phyloP scores from a whole-genome alignment of 2,113 vertebrate species.

The Phaethon lepturus region DNA sequence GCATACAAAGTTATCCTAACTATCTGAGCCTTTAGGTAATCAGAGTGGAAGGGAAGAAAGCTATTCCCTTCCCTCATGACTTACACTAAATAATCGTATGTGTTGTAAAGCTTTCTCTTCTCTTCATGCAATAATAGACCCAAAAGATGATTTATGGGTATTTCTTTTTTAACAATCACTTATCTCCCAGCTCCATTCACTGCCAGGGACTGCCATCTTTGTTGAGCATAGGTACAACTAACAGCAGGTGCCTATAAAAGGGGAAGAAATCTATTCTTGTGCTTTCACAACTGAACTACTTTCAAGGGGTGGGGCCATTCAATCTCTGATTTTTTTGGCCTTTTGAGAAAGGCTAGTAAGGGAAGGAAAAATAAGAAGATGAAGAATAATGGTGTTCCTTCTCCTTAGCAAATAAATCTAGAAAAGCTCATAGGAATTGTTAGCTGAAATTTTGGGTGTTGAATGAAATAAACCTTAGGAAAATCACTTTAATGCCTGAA shows the following conservation, averaged over 20 bases:
- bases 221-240: not conserved
- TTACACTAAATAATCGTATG: not conserved
- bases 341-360: not conserved
- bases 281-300: not conserved
- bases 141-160: not conserved
- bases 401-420: not conserved
- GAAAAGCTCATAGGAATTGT: not conserved
- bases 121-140: not conserved
- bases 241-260: not conserved
- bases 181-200: not conserved
- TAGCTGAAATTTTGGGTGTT: not conserved
- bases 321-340: not conserved
- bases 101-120: not conserved
- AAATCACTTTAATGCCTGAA: not conserved
- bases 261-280: not conserved
- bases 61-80: not conserved
- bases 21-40: not conserved
- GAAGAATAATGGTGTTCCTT: not conserved
- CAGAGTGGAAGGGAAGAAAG: not conserved
- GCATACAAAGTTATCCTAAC: not conserved
- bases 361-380: not conserved
- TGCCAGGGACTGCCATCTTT: rapidly evolving
- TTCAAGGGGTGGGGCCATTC: not conserved
- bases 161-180: not conserved
- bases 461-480: not conserved